These are phyloP conservation scores for Oscheius myriophilus DNA, from an alignment of 2,888 invertebrate genomes.

Conservation along the genomic window DNA sequence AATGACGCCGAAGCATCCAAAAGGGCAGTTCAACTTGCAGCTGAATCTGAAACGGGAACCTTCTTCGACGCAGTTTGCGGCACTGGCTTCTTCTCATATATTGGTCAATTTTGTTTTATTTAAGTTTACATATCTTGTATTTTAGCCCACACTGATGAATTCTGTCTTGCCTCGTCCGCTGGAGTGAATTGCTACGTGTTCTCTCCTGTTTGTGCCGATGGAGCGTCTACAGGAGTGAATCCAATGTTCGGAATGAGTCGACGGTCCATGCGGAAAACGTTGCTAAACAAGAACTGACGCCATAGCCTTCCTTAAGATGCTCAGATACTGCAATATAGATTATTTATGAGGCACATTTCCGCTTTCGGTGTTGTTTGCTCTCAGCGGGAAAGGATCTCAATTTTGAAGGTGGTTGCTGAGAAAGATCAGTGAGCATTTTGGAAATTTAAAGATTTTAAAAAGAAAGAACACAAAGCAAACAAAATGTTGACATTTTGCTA, in stretches of 20 bases:
- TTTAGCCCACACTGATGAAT: constrained; percentile 67
- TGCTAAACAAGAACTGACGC: constrained; percentile 28
- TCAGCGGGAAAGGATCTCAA: too few relatives aligned
- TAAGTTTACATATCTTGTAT: not conserved
- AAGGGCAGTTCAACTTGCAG: constrained; percentile 59
- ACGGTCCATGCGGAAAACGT: constrained; percentile 10
- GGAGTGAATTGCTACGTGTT: constrained; percentile 69
- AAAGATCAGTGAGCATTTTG: too few relatives aligned
- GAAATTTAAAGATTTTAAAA: too few relatives aligned
- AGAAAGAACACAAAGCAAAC: too few relatives aligned
- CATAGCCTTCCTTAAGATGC: constrained; percentile 12
- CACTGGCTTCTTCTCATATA: constrained; percentile 70
- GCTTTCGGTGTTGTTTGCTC: too few relatives aligned
- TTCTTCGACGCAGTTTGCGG: constrained; percentile 68
- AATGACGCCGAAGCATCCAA: constrained; percentile 66
- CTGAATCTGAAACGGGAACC: constrained; percentile 60
- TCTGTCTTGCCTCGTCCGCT: constrained; percentile 54
- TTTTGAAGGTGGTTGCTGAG: too few relatives aligned
- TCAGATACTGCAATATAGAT: constrained; percentile 26
- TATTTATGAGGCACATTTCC: constrained; percentile 11
- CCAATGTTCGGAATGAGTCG: constrained; percentile 11
- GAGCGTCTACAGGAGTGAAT: not conserved
- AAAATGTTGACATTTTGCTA: too few relatives aligned
- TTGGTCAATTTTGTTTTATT: constrained; percentile 35
- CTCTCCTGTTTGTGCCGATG: constrained; percentile 44